Evolutionary conservation across 2,888 invertebrate genomes (phyloP), one percentile per base, ranked within the genome.

Genomic region (Ormyrus rosae): DNA sequence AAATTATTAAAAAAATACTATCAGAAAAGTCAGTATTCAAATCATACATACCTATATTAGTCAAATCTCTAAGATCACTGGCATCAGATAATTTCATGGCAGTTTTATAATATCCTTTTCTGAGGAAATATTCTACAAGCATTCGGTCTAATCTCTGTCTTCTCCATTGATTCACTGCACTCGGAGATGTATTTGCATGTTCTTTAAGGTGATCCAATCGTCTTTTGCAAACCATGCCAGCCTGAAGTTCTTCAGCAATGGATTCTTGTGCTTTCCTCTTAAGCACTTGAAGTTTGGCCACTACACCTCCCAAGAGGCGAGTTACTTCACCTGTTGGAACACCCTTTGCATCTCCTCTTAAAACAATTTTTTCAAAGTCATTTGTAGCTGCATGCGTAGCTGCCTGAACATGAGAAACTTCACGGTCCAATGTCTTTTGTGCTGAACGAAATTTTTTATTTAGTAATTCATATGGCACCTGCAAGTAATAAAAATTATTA

Each of bases 391-490:
- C 94, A 84, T 96, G 95, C 0, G 96, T 95, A 0, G 95, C 94
- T 82, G 94, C 94, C 85, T 96, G 95, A 3, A 98, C 96, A 89
- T 98, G 96, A 1, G 97, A 95, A 0, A 96, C 96, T 90, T 98
- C 99, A 80, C 98, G 93, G 88, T 99, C 99, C 79, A 99, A 92
- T 10, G 96, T 95, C 87, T 99, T 98, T 91, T 99, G 99, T 2
- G 98, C 97, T 65, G 96, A 95, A 76, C 99, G 95, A 91, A 99
- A 99, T 87, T 97, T 97, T 91, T 99, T 99, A 91, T 99, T 99
- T 84, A 99, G 93, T 69, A 99, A 94, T 92, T 99, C 99, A 89
- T 99, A 99, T 1, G 99, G 99, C 84, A 99, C 98, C 97, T 97
- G 86, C 58, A 73, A 34, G 34, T 34, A 34, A 34, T 34, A 34